Evolutionary conservation across 2,113 vertebrate species (phyloP).

Genomic region (Tenrec ecaudatus): DNA sequence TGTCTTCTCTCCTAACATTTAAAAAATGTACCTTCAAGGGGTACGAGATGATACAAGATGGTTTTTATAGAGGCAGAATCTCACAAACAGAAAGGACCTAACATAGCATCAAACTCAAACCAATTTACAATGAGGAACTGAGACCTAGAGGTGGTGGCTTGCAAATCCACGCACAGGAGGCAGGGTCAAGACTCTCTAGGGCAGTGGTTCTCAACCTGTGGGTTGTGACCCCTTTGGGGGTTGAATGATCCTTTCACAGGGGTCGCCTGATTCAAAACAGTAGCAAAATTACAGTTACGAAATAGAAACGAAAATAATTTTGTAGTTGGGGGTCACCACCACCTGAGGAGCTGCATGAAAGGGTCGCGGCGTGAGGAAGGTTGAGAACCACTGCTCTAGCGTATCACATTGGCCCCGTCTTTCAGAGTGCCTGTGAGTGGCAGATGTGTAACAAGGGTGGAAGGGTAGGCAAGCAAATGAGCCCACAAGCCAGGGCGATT

Average conservation of each 20-base stretch:
- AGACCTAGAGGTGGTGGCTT: constrained; percentile 39
- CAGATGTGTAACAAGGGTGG: neutral
- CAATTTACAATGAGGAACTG: neutral
- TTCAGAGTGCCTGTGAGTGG: constrained; percentile 36
- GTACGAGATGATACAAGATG: neutral
- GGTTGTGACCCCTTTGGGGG: no score
- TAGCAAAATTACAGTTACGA: no score
- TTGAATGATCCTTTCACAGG: no score
- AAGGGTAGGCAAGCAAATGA: constrained; percentile 66
- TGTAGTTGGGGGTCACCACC: no score
- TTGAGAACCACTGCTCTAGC: no score
- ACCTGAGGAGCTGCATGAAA: no score
- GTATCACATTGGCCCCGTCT: neutral
- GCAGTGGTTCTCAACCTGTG: neutral
- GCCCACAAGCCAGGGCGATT: constrained; percentile 65
- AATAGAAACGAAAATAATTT: no score
- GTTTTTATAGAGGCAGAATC: constrained; percentile 22
- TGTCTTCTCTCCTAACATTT: constrained; percentile 24
- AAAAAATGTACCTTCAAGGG: constrained; percentile 28
- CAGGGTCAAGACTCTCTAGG: neutral
- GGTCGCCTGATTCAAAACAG: no score
- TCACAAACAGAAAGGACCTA: constrained; percentile 37
- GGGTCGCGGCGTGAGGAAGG: no score
- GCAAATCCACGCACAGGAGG: neutral
- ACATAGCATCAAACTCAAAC: constrained; percentile 11